phyloP scores from a whole-genome alignment of 1,140 invertebrate genomes.

The Megalopta genalis region DNA sequence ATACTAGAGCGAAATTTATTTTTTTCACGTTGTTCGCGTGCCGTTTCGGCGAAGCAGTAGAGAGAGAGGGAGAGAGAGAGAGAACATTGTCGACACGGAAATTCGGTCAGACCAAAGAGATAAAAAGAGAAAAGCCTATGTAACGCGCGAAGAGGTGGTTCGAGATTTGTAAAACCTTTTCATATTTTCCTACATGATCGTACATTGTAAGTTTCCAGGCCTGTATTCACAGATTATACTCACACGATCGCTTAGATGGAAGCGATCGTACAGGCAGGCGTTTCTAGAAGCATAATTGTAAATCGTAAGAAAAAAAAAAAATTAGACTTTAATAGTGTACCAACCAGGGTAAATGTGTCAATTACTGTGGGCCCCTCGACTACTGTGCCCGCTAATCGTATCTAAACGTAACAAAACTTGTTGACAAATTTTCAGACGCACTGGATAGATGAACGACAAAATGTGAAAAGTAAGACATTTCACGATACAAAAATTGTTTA shows the following conservation, averaged over 20 bases:
- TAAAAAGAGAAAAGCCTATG: conserved; percentile 22
- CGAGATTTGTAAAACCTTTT: conserved; percentile 53
- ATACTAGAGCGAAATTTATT: conserved; percentile 44
- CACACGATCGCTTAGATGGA: neutral
- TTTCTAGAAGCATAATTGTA: conserved; percentile 1
- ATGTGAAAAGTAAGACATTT: no score
- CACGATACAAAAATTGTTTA: no score
- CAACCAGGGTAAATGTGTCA: neutral
- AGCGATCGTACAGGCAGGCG: neutral
- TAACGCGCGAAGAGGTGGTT: conserved; percentile 31
- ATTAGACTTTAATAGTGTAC: conserved; percentile 20
- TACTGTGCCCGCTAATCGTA: no score
- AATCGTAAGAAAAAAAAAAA: conserved; percentile 2
- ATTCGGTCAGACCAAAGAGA: conserved; percentile 62
- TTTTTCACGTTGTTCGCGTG: conserved; percentile 30
- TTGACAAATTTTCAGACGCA: no score
- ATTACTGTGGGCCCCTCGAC: no score
- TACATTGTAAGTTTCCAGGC: conserved; percentile 27
- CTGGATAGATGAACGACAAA: no score
- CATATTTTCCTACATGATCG: conserved; percentile 61
- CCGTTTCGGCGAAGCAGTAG: conserved; percentile 19
- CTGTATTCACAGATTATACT: conserved; percentile 45
- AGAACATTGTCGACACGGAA: conserved; percentile 22
- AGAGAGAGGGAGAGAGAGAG: neutral
- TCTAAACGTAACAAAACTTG: no score